Percentiles rank a stretch among this genome's conserved stretches.
Evolutionary conservation across 2,888 invertebrate genomes (phyloP).

Genomic region (Cosmia pyralina): DNA sequence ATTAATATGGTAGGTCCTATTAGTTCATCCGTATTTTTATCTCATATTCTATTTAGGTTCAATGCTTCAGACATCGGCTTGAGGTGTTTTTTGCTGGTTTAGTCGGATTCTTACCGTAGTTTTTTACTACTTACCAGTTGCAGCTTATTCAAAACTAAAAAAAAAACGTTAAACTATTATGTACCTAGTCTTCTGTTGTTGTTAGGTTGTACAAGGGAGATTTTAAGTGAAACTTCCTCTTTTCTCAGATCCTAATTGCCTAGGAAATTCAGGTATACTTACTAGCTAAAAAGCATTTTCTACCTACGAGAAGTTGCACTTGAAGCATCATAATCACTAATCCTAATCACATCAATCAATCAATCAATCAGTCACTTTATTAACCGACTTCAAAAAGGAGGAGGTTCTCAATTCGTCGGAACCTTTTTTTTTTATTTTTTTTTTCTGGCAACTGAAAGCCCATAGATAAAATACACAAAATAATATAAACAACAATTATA

Average conservation of each 20-base stretch:
- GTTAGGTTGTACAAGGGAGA: not conserved
- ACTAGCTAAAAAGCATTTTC: not conserved
- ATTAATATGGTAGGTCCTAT: not conserved
- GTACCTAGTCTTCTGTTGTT: not conserved
- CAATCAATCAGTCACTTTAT: no score
- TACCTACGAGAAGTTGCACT: no score
- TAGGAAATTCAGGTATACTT: not conserved
- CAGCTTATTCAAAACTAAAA: not conserved
- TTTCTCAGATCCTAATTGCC: not conserved
- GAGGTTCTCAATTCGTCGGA: no score
- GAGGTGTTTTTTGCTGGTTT: not conserved
- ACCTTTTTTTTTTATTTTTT: no score
- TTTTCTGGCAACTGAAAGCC: no score
- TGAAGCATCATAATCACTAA: no score
- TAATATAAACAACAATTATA: no score
- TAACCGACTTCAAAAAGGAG: no score
- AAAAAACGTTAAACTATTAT: not conserved
- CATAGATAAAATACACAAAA: no score
- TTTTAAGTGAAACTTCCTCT: not conserved
- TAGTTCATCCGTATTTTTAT: not conserved
- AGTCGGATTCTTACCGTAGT: not conserved
- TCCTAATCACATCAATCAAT: no score
- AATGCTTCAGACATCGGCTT: no score
- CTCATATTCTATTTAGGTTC: not conserved
- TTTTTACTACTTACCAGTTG: not conserved